phyloP scores from a whole-genome alignment of 2,113 vertebrate species.

The Centrocercus urophasianus region DNA sequence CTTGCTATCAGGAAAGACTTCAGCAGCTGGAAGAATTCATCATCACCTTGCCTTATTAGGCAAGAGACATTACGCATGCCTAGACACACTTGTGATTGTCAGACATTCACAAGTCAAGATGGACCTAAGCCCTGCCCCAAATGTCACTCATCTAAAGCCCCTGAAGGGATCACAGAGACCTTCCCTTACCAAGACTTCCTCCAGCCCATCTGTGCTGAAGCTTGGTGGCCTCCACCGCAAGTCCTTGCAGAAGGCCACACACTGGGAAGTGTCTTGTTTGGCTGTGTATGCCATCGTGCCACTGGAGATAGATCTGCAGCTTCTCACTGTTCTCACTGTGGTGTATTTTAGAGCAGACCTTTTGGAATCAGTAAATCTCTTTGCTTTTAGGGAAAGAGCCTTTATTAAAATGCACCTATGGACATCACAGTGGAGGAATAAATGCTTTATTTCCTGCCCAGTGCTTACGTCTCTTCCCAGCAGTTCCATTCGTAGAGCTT shows the following conservation, averaged over 20 bases:
- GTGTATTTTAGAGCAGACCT: background rate
- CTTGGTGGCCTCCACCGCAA: background rate
- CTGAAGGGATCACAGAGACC: background rate
- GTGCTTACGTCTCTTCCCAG: too few species aligned
- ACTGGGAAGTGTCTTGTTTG: background rate
- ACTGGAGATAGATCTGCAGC: background rate
- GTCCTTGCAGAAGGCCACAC: accelerated
- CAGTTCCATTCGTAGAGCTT: too few species aligned
- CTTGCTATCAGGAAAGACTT: background rate
- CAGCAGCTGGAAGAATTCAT: background rate
- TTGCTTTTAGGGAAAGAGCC: background rate
- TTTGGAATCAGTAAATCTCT: background rate
- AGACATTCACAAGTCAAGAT: background rate
- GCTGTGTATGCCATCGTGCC: background rate
- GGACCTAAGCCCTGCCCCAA: background rate
- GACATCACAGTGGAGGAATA: background rate
- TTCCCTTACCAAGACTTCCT: background rate
- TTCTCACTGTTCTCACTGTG: background rate
- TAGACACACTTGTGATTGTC: background rate
- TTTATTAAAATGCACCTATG: background rate
- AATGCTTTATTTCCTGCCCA: background rate
- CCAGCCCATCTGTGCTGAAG: background rate
- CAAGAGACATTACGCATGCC: background rate
- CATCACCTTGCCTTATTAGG: background rate
- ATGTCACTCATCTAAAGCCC: background rate